Percentiles rank a stretch among this genome's conserved stretches.
phyloP scores from a whole-genome alignment of 2,113 vertebrate species.

The Beaufortia kweichowensis region DNA sequence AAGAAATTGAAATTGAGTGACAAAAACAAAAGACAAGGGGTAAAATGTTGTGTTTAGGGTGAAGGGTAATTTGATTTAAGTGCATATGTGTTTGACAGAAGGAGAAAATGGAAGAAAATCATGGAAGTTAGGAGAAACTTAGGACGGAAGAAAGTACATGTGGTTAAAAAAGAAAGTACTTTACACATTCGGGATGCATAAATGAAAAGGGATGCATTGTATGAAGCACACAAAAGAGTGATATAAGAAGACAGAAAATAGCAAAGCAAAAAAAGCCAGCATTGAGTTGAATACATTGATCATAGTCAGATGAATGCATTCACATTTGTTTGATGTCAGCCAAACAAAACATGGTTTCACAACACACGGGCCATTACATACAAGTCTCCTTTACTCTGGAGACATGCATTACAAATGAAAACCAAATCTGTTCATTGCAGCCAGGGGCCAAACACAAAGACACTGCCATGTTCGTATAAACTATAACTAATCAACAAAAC shows the following conservation, averaged over 20 bases:
- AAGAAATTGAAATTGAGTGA: constrained; percentile 19
- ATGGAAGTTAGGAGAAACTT: not conserved
- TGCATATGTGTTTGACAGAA: not conserved
- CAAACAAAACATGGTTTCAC: constrained; percentile 47
- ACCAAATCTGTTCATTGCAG: constrained; percentile 12
- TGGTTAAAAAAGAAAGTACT: not conserved
- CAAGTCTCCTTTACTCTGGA: constrained; percentile 7
- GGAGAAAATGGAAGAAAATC: not conserved
- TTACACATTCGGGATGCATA: not conserved
- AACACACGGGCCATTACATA: constrained; percentile 16
- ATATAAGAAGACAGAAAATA: not conserved
- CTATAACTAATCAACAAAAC: not conserved
- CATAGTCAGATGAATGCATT: constrained; percentile 35
- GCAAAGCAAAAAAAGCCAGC: not conserved
- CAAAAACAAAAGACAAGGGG: constrained; percentile 12
- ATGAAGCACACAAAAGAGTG: constrained; percentile 2
- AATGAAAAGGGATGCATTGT: constrained; percentile 8
- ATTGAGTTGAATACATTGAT: not conserved
- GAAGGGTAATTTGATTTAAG: constrained; percentile 14
- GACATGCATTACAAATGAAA: constrained; percentile 14
- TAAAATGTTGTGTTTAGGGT: constrained; percentile 26
- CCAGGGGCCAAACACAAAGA: not conserved
- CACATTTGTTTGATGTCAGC: constrained; percentile 50
- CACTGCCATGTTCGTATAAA: not conserved
- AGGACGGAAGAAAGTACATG: not conserved